A percentile compares a stretch with the other conserved stretches of the same genome.
Conservation (phyloP, 2,888 invertebrate genomes). For the Drosophila quinaria region DNA sequence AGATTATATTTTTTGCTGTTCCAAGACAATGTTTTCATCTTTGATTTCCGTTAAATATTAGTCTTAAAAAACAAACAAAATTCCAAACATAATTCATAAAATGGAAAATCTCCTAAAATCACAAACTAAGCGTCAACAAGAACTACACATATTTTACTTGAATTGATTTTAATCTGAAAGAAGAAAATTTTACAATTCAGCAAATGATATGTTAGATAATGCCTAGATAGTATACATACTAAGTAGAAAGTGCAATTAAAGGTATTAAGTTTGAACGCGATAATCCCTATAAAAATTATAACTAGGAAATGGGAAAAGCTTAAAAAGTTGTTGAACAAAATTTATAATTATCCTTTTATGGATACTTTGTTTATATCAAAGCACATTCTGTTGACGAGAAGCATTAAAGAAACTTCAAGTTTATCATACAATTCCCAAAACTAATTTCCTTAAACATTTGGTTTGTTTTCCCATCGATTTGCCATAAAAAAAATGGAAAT, state of each 20-base stretch:
- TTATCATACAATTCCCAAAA: neutral
- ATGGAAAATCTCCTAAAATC: conserved; percentile 1
- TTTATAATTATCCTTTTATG: neutral
- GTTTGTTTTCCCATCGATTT: neutral
- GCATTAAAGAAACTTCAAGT: neutral
- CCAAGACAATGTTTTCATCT: conserved; percentile 11
- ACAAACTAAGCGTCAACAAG: conserved; percentile 15
- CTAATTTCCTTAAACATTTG: neutral
- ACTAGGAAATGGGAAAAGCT: neutral
- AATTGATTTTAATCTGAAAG: neutral
- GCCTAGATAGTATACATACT: neutral
- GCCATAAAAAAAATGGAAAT: neutral
- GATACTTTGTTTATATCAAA: neutral
- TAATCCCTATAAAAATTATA: neutral
- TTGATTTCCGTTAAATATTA: conserved; percentile 5
- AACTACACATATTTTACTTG: neutral
- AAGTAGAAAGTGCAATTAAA: neutral
- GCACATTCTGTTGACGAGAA: neutral
- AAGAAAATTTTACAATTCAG: conserved; percentile 10
- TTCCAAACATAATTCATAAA: neutral
- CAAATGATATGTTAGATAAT: conserved; percentile 9
- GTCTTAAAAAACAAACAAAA: neutral
- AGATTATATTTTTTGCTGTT: conserved; percentile 6
- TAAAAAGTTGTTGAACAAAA: neutral
- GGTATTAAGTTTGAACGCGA: neutral